Evolutionary conservation across 2,888 invertebrate genomes (phyloP), one percentile per base, ranked within the genome.

Genomic region (Drosophila imparisetae): DNA sequence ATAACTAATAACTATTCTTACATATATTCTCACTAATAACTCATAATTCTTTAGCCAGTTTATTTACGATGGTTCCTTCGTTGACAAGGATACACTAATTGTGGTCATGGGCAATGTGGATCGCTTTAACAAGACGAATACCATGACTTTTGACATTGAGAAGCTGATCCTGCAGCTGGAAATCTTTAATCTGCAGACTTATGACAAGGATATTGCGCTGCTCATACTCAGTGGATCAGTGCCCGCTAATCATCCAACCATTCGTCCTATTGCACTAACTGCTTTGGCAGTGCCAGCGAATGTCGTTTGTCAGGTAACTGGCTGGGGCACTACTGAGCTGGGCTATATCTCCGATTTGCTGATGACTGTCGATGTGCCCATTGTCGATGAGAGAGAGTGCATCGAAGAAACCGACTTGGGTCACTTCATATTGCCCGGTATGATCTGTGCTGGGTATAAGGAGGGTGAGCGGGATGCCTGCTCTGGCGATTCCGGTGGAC

Each of bases 401-500:
- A 60, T 81, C 0, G 95, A 87, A 3, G 83, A 88, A 3, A 86
- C 81, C 8, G 70, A 72, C 0, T 60, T 78, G 42, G 74, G 72
- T 0, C 65, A 65, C 0, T 93, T 95, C 0, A 94, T 97, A 54
- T 94, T 95, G 54, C 94, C 95, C 0, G 95, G 95, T 72, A 95
- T 95, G 79, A 89, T 97, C 52, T 97, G 97, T 89, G 97, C 97
- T 0, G 97, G 96, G 1, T 96, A 94, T 2, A 94, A 94, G 73
- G 54, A 77, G 61, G 97, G 97, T 0, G 96, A 96, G n/a, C 95
- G 95, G 60, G 97, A 97, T 91, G 95, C 91, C n/a, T 97, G 97
- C 89, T 95, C 95, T 94, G 97, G 97, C 13, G 97, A 97, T 92
- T 97, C 96, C 10, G 97, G 97, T 18, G 97, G 97, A 4, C 97